These are phyloP conservation scores for Tipula confusa DNA, from an alignment of 2,888 invertebrate species.

Conservation along the genomic window DNA sequence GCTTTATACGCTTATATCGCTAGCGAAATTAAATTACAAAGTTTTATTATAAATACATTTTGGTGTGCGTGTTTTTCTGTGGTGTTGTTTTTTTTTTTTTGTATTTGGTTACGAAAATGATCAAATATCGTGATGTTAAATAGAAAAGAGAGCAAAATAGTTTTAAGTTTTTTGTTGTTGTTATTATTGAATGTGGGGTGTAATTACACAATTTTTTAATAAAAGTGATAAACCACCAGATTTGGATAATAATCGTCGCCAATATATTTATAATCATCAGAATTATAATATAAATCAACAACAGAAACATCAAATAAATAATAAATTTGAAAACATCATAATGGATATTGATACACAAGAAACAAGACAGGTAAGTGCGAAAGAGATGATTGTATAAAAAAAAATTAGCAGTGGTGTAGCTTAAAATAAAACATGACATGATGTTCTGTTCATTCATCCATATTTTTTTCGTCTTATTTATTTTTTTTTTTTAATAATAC, in stretches of 20 bases:
- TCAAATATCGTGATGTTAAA: slow-evolving; percentile 27
- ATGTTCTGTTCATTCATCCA: slow-evolving; percentile 3
- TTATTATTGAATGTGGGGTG: slow-evolving; percentile 31
- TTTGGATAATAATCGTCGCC: slow-evolving; percentile 15
- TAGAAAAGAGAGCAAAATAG: slow-evolving; percentile 25
- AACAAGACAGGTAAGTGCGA: slow-evolving; percentile 45
- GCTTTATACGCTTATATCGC: not conserved
- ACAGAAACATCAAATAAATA: not conserved
- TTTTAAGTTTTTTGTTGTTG: slow-evolving; percentile 27
- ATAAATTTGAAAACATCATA: slow-evolving; percentile 32
- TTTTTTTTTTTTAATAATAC: not conserved
- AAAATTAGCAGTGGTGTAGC: not conserved
- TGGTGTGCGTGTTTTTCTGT: slow-evolving; percentile 26
- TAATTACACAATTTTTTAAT: slow-evolving; percentile 29
- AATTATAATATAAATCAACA: not conserved
- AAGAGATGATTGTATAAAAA: not conserved
- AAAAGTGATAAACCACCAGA: slow-evolving; percentile 31
- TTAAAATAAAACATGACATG: not conserved
- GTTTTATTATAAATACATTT: not conserved
- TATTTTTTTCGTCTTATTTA: not conserved
- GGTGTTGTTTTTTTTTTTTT: not conserved
- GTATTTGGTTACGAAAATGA: not conserved
- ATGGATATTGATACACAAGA: slow-evolving; percentile 49
- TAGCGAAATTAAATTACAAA: not conserved
- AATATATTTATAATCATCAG: not conserved